Evolutionary conservation across 2,113 vertebrate species (phyloP).

Genomic region (Chauna torquata): DNA sequence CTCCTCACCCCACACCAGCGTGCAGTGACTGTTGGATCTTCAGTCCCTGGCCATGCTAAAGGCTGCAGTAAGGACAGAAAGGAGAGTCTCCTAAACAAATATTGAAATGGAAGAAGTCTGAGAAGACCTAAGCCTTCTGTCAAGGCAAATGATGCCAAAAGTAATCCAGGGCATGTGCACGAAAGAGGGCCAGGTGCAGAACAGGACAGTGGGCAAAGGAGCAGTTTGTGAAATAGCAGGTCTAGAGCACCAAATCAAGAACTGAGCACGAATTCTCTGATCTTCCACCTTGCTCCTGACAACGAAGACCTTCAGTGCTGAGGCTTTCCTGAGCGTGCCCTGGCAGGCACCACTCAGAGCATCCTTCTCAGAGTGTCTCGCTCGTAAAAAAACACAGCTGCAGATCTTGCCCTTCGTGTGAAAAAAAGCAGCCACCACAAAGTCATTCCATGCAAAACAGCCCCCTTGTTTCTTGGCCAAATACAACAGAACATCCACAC

Average conservation of each 20-base stretch:
- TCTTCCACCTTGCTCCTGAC: not conserved
- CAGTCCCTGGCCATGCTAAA: not conserved
- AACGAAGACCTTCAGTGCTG: not conserved
- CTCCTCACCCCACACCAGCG: not conserved
- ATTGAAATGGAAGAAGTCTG: not conserved
- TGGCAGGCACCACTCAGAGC: not conserved
- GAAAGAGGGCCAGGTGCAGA: not conserved
- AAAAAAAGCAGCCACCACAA: not conserved
- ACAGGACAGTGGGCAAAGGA: no score
- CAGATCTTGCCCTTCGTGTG: not conserved
- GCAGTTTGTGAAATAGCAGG: not conserved
- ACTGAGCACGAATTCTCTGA: not conserved
- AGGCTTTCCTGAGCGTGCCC: not conserved
- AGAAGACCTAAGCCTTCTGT: not conserved
- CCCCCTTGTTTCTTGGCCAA: not conserved
- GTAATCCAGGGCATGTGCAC: not conserved
- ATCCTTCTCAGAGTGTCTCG: not conserved
- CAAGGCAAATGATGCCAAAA: not conserved
- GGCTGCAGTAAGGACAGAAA: not conserved
- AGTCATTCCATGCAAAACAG: not conserved
- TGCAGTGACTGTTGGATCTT: not conserved
- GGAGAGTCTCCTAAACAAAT: not conserved
- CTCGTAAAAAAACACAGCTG: not conserved
- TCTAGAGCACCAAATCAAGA: not conserved
- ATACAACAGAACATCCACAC: not conserved